Percentiles rank a stretch among this genome's conserved stretches.
Conservation (phyloP, 2,888 invertebrate genomes). For the Polyommatus icarus region DNA sequence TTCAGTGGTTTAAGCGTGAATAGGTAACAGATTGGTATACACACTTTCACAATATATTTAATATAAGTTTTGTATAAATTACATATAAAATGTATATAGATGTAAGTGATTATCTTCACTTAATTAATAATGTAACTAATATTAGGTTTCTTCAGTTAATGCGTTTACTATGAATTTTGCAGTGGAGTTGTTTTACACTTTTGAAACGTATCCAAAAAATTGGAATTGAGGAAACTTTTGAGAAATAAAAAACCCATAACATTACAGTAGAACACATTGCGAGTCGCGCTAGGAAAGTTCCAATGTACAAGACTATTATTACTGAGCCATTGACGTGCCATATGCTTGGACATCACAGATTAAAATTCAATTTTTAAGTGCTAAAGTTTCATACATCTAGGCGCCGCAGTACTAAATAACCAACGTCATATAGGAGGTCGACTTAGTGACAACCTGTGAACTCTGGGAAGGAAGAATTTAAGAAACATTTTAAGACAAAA, state of each 20-base stretch:
- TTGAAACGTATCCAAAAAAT: not conserved
- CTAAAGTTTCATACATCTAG: too few species aligned
- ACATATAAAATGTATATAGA: too few species aligned
- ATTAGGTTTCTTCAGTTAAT: not conserved
- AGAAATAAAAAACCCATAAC: constrained; percentile 8
- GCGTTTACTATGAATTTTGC: not conserved
- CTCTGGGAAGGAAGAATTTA: too few species aligned
- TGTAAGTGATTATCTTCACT: too few species aligned
- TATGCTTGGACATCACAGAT: not conserved
- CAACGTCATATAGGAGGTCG: too few species aligned
- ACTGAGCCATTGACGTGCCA: not conserved
- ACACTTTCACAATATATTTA: not conserved
- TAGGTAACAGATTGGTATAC: too few species aligned
- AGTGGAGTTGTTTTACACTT: not conserved
- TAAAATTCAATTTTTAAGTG: not conserved
- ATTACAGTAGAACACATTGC: not conserved
- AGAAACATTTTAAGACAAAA: too few species aligned
- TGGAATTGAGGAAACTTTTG: not conserved
- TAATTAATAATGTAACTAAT: not conserved
- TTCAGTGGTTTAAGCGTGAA: too few species aligned
- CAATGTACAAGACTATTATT: constrained; percentile 5
- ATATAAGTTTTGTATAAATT: too few species aligned
- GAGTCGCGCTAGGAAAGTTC: not conserved
- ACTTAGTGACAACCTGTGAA: too few species aligned
- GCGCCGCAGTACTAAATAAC: too few species aligned